A percentile compares a stretch with the other conserved stretches of the same genome.
Conservation (phyloP, 2,888 invertebrate genomes). For the Macrosiphum euphorbiae region DNA sequence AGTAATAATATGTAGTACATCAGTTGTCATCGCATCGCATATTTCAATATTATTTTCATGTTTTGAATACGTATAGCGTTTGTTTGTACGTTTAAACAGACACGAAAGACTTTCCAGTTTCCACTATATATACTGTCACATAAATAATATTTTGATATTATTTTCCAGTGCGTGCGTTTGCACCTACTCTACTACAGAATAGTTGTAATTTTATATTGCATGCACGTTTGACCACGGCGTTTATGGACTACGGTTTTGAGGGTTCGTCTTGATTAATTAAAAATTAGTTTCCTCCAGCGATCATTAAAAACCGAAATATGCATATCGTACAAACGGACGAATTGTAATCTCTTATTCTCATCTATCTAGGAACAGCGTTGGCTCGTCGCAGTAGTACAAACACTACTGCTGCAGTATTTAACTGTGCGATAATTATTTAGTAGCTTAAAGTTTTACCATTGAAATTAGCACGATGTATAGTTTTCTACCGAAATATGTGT, state of each 20-base stretch:
- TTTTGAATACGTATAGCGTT: neutral
- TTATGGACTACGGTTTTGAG: neutral
- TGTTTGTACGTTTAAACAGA: neutral
- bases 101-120: constrained; percentile 10
- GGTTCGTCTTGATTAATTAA: neutral
- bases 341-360: neutral
- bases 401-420: neutral
- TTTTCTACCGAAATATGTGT: neutral
- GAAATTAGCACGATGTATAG: neutral
- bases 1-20: neutral
- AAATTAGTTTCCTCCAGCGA: neutral
- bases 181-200: neutral
- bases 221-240: neutral
- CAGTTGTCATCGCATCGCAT: neutral
- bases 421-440: neutral
- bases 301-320: neutral
- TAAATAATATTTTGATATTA: neutral
- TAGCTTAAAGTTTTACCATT: neutral
- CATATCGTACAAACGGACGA: neutral
- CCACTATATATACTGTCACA: neutral
- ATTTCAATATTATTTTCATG: neutral
- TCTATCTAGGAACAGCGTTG: neutral
- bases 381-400: neutral
- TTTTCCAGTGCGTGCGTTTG: neutral
- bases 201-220: neutral